A percentile compares a stretch with the other conserved stretches of the same genome.
These are phyloP conservation scores for Synaphobranchus kaupii DNA, from an alignment of 2,797 vertebrate species.

Conservation along the genomic window DNA sequence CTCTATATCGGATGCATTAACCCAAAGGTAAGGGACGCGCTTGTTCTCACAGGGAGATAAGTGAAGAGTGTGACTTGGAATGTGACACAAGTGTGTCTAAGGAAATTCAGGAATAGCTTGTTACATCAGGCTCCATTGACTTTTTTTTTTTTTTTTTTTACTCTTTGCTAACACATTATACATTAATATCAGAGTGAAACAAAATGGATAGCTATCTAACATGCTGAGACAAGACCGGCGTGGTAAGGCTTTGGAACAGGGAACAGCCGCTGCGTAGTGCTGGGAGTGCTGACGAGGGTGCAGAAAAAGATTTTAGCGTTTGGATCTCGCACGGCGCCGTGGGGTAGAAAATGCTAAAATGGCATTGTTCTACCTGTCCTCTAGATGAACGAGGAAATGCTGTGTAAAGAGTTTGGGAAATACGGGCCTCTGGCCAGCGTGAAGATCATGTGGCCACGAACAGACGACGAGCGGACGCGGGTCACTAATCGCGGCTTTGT, in stretches of 20 bases:
- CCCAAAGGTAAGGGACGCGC: conserved; percentile 69
- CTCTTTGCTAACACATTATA: neutral
- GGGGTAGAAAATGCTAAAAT: neutral
- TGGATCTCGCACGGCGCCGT: neutral
- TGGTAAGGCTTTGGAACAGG: neutral
- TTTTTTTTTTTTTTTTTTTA: neutral
- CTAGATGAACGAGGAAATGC: conserved; percentile 83
- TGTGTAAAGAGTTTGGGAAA: conserved; percentile 83
- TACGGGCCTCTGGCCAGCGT: conserved; percentile 81
- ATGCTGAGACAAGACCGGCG: neutral
- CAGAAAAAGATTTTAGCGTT: neutral
- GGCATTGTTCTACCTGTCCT: neutral
- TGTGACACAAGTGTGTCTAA: neutral
- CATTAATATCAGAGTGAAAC: neutral
- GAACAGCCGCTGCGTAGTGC: neutral
- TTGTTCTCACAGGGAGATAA: neutral
- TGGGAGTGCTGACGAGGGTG: neutral
- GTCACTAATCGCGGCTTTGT: conserved; percentile 81
- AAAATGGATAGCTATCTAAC: neutral
- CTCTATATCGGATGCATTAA: conserved; percentile 82
- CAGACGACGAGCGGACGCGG: conserved; percentile 76
- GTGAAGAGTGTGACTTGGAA: neutral
- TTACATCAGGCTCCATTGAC: neutral
- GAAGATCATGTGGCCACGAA: conserved; percentile 86
- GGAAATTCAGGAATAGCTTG: neutral